phyloP scores from a whole-genome alignment of 2,797 vertebrate species.

The Parauchenoglanis ngamensis region DNA sequence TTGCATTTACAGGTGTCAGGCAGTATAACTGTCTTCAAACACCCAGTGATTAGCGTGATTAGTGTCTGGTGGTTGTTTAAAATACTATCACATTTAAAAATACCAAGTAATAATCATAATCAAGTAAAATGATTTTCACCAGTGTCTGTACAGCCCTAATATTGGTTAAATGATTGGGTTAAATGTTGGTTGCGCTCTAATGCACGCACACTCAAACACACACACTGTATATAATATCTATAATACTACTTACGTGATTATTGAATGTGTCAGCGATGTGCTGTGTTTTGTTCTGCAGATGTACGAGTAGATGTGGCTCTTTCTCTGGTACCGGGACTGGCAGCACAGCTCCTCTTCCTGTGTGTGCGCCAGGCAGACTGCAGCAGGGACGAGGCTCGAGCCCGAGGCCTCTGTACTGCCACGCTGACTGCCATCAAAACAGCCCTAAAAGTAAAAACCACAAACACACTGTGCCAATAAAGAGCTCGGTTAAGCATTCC shows the following conservation, averaged over 20 bases:
- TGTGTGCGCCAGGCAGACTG: constrained; percentile 75
- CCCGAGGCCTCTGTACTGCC: constrained; percentile 65
- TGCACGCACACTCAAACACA: background rate
- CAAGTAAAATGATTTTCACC: background rate
- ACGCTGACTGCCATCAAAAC: constrained; percentile 72
- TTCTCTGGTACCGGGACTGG: constrained; percentile 69
- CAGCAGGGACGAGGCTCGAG: constrained; percentile 62
- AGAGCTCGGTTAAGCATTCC: background rate
- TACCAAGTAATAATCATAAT: background rate
- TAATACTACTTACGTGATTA: background rate
- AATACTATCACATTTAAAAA: background rate
- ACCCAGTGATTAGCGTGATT: background rate
- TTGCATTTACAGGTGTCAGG: background rate
- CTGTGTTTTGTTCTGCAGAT: constrained; percentile 63
- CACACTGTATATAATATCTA: background rate
- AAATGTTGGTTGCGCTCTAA: background rate
- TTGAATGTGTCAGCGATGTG: background rate
- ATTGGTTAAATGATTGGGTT: background rate
- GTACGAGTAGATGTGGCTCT: constrained; percentile 68
- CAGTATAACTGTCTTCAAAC: background rate
- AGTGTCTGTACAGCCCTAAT: background rate
- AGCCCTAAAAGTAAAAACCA: constrained; percentile 76
- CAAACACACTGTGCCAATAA: background rate
- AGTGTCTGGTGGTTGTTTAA: background rate
- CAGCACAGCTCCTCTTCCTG: constrained; percentile 77